Evolutionary conservation across 2,113 vertebrate species (phyloP), one percentile per base, ranked within the genome.

Genomic region (Sturnus vulgaris): DNA sequence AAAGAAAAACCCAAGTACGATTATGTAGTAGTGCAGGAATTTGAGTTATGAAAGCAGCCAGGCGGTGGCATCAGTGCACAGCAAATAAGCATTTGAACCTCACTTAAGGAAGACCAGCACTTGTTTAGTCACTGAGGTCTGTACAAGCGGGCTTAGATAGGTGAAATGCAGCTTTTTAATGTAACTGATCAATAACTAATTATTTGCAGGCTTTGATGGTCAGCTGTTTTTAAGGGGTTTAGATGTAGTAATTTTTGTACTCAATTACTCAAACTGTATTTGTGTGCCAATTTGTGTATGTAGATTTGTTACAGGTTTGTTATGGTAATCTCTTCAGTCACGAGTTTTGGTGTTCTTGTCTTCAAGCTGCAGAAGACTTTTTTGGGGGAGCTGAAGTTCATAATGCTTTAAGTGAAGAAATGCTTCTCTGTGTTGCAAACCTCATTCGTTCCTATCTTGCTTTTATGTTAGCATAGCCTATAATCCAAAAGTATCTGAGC

Each of bases 31-130:
- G 33, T 49, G 23, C 2, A n/a, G 49, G 31, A 24, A 18, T n/a
- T 68, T 40, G 33, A 33, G 15, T 81, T 92, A 49, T 1, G 8
- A 21, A 33, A 72, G 18, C 42, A 53, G 63, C 84, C 96, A 80
- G 87, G 24, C 2, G 95, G 63, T 88, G 96, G 95, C 93, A 86
- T 31, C 50, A 33, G 47, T 42, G 66, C 35, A 55, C 75, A 59
- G 86, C 50, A 80, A 65, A 28, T 22, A 50, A n/a, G n/a, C 24
- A 5, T 39, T 72, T 65, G 53, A 31, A 27, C 20, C 1, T 40
- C 35, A 1, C 15, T 65, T n/a, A 4, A 14, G 33, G 37, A 30
- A 49, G 19, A 23, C 0, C 0, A 19, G 24, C 14, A 8, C 56
- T 83, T 65, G 15, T 50, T 66, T 31, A 35, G 27, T 82, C 56